Conservation (phyloP, 1,140 invertebrate genomes). For the Episyrphus balteatus region DNA sequence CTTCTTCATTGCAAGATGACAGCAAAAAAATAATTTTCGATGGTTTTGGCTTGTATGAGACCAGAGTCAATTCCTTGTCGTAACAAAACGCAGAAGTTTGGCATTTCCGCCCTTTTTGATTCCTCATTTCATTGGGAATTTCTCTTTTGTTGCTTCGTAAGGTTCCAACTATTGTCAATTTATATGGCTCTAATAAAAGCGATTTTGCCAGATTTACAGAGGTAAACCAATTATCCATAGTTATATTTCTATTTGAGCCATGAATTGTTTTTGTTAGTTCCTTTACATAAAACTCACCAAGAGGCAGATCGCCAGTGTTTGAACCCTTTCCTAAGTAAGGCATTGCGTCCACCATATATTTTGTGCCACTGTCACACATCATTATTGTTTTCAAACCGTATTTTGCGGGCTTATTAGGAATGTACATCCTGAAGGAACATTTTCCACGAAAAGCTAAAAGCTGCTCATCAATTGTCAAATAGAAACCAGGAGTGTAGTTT, state of each 20-base stretch:
- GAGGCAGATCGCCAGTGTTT: constrained; percentile 12
- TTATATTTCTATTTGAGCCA: constrained; percentile 31
- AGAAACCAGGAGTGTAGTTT: too few species aligned
- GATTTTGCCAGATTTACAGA: constrained; percentile 18
- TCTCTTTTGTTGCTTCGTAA: constrained; percentile 23
- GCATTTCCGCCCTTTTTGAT: constrained; percentile 7
- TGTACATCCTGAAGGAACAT: constrained; percentile 14
- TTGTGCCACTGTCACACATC: constrained; percentile 21
- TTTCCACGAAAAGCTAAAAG: too few species aligned
- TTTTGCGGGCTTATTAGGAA: constrained; percentile 29
- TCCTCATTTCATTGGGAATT: constrained; percentile 19
- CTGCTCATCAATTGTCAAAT: too few species aligned
- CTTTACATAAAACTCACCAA: constrained; percentile 16
- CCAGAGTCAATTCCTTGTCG: constrained; percentile 19
- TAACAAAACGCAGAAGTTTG: constrained; percentile 24
- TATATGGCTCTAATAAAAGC: constrained; percentile 18
- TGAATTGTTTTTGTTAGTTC: constrained; percentile 12
- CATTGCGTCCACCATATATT: constrained; percentile 28
- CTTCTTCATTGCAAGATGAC: constrained; percentile 19
- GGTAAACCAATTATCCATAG: constrained; percentile 37
- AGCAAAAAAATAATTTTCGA: constrained; percentile 28
- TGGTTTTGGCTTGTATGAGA: constrained; percentile 31
- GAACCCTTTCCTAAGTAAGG: constrained; percentile 28
- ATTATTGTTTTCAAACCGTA: constrained; percentile 29
- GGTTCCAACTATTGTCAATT: constrained; percentile 25